These are phyloP conservation scores for Hafferia zeledoni DNA, from an alignment of 2,797 vertebrate genomes.

Conservation along the genomic window DNA sequence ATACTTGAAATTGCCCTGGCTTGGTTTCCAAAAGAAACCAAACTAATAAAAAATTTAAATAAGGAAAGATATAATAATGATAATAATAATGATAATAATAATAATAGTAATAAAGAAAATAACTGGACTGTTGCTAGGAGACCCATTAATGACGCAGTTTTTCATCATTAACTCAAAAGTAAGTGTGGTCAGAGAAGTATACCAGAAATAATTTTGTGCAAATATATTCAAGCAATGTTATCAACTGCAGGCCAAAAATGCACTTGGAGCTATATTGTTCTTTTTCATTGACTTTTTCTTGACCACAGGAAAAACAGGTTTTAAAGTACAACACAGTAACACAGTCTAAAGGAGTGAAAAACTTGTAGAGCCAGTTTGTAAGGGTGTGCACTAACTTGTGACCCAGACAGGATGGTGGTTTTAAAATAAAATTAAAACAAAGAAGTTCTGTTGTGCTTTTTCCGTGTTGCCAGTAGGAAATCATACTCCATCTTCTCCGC, in stretches of 20 bases:
- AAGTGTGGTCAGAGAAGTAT: background rate
- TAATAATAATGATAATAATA: no score
- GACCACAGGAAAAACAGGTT: conserved; percentile 72
- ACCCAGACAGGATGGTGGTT: conserved; percentile 2
- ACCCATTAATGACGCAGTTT: background rate
- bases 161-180: background rate
- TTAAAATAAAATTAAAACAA: conserved; percentile 49
- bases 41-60: background rate
- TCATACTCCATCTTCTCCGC: background rate
- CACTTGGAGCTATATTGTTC: conserved; percentile 45
- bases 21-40: background rate
- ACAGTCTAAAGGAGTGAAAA: conserved; percentile 8
- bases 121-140: background rate
- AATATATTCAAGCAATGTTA: conserved; percentile 27
- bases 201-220: background rate
- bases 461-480: background rate
- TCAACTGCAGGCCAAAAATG: conserved; percentile 23
- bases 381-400: conserved; percentile 49
- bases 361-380: conserved; percentile 58
- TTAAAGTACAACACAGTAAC: conserved; percentile 25
- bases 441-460: conserved; percentile 4
- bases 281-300: conserved; percentile 53
- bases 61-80: background rate
- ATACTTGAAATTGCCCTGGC: background rate
- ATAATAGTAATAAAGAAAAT: background rate